These are phyloP conservation scores for Rattus rattus DNA, from an alignment of 2,113 vertebrate species.

Conservation along the genomic window DNA sequence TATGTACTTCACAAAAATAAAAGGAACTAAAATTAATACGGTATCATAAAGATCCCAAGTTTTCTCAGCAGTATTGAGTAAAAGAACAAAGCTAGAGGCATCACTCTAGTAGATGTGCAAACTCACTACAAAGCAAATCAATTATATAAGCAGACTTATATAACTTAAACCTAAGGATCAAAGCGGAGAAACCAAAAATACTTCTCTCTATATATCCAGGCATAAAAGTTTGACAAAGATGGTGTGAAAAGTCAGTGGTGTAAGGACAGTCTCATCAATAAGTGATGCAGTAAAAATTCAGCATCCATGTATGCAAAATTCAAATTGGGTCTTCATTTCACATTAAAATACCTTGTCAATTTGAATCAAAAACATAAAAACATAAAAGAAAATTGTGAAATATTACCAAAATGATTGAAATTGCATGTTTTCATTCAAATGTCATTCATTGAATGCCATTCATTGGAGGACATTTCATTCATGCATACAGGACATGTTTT, in stretches of 20 bases:
- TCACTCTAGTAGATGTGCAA: background rate
- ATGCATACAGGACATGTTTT: background rate
- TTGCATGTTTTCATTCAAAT: no score
- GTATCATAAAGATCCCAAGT: background rate
- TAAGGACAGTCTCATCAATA: background rate
- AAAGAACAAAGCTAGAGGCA: background rate
- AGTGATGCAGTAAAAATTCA: fast-evolving
- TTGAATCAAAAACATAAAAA: background rate
- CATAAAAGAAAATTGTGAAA: background rate
- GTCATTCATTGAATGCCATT: no score
- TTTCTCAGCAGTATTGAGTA: background rate
- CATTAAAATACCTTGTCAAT: background rate
- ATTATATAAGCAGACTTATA: background rate
- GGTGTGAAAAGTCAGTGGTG: background rate
- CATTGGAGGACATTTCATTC: no score
- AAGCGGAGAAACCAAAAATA: no score
- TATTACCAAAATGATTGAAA: background rate
- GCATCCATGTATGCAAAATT: background rate
- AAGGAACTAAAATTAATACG: background rate
- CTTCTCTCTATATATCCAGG: no score
- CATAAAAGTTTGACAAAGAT: background rate
- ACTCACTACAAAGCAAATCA: no score
- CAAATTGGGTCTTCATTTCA: background rate
- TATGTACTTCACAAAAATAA: background rate
- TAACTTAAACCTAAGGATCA: background rate